Base-by-base conservation (phyloP, 2,888 invertebrate species). In the Altica lythri region DNA sequence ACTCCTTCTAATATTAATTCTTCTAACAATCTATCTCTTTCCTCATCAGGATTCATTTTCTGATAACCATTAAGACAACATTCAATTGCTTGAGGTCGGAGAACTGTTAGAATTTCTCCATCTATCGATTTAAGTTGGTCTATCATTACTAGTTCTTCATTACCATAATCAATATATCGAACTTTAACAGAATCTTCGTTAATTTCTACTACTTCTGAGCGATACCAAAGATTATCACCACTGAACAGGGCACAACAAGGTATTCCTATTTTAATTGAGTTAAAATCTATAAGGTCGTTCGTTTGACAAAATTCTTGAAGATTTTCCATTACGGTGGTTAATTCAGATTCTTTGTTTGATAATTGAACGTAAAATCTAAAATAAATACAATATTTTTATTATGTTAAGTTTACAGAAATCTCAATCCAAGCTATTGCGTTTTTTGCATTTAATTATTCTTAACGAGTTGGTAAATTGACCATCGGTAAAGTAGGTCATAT, bases 121-220 rank as follows among this genome's bases (percentile, higher is more conserved):
- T 84, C 82, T 16, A 91, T 86, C 14, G 79, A 78, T 55, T 86
- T 83, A 18, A 91, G 74, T 27, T 83, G 76, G 8, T 79, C 77
- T 1, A 79, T 72, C 4, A 80, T 74, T 1, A 93, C 84, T n/a
- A 81, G 81, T 71, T 94, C 95, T 68, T 91, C 88, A 76, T 97
- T 97, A 4, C 98, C 98, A 78, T 91, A 99, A 78, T 99, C 98
- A 10, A 98, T 88, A 77, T 94, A 98, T 2, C 86, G 80, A n/a
- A 98, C 89, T 49, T 83, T 72, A 6, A 69, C 68, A 9, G 22
- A 59, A 12, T 79, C 79, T 1, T 40, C 59, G 10, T 64, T 59
- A 1, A 62, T 40, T 12, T 80, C 80, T 2, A 85, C 79, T 5
- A 96, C 83, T 70, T 85, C 82, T 0, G 93, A 96, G 61, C 98